These are phyloP conservation scores for Stenurella melanura DNA, from an alignment of 2,888 invertebrate genomes.

Conservation along the genomic window DNA sequence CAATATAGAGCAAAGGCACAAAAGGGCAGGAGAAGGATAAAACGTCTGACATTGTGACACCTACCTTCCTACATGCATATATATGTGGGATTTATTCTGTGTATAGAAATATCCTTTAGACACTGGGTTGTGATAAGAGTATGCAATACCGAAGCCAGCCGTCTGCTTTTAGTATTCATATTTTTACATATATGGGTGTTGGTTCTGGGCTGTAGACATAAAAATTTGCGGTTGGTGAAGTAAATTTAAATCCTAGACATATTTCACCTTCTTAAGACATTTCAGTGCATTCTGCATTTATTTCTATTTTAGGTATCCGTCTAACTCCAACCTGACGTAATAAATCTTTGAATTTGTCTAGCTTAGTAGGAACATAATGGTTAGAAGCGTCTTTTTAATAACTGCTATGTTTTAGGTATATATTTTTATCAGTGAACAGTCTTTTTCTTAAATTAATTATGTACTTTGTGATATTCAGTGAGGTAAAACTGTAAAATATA, in stretches of 20 bases:
- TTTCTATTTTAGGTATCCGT: neutral
- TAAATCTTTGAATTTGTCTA: no score
- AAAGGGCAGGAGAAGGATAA: conserved; percentile 10
- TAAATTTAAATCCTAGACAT: conserved; percentile 32
- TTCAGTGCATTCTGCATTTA: neutral
- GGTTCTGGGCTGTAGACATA: conserved; percentile 10
- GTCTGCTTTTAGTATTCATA: conserved; percentile 38
- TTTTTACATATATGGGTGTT: conserved; percentile 29
- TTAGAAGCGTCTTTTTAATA: no score
- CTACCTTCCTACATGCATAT: conserved; percentile 31
- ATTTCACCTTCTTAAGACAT: conserved; percentile 27
- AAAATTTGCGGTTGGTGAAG: conserved; percentile 30
- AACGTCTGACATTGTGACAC: conserved; percentile 17
- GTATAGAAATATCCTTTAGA: conserved; percentile 31
- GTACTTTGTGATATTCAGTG: no score
- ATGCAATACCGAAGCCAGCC: conserved; percentile 18
- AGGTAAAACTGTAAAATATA: no score
- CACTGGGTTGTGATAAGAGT: conserved; percentile 29
- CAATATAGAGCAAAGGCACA: neutral
- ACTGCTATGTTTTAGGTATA: no score
- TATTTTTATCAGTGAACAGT: no score
- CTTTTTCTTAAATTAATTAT: no score
- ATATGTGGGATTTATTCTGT: conserved; percentile 23
- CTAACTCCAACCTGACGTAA: neutral
- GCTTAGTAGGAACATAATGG: no score